Percentiles rank a stretch among this genome's conserved stretches.
Conservation (phyloP, 2,797 vertebrate genomes). For the Varecia variegata region DNA sequence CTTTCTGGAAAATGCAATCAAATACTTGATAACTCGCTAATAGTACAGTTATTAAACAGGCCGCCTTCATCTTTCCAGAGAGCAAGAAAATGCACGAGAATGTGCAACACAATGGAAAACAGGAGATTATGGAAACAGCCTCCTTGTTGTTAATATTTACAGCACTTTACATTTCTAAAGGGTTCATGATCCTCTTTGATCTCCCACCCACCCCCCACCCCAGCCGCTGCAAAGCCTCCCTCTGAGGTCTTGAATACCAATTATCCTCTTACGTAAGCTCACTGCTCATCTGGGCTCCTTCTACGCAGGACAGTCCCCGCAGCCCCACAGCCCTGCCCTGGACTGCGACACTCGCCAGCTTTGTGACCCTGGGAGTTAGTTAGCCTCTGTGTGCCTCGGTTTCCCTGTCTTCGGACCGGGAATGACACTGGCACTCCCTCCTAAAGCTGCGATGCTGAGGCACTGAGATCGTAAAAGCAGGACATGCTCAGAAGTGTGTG, state of each 20-base stretch:
- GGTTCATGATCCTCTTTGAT: not conserved
- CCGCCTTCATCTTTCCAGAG: slow-evolving; percentile 40
- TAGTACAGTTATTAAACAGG: slow-evolving; percentile 49
- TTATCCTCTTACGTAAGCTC: not conserved
- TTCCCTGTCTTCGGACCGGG: not conserved
- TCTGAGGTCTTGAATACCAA: not conserved
- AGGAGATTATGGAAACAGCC: not conserved
- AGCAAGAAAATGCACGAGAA: not conserved
- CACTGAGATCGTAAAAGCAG: fast-evolving
- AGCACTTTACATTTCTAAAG: not conserved
- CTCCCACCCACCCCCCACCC: not conserved
- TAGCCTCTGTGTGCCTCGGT: not conserved
- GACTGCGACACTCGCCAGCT: fast-evolving
- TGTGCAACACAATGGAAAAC: slow-evolving; percentile 37
- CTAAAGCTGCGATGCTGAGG: fast-evolving
- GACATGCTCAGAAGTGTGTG: not conserved
- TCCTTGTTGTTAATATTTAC: not conserved
- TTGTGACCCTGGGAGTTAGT: no score
- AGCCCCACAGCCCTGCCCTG: no score
- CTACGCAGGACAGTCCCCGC: fast-evolving
- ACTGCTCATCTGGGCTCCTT: fast-evolving
- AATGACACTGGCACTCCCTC: fast-evolving
- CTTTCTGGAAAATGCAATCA: slow-evolving; percentile 57
- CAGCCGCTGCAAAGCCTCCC: not conserved
- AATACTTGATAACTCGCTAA: slow-evolving; percentile 61